Evolutionary conservation across 1,140 invertebrate genomes (phyloP).

Genomic region (Monomorium pharaonis): DNA sequence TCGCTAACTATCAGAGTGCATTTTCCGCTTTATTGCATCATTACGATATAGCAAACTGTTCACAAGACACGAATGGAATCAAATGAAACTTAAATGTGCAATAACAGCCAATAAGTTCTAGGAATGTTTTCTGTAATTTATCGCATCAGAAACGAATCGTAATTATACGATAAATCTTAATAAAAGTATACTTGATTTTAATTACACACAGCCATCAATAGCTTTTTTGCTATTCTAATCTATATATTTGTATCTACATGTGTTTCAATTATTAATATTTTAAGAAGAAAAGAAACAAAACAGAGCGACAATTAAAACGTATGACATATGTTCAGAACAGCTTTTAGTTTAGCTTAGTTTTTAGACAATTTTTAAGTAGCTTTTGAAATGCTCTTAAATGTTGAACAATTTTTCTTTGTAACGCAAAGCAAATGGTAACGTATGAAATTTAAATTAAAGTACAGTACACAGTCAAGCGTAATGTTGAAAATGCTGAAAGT

Average conservation of each 20-base stretch:
- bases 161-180: background rate
- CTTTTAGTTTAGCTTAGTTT: background rate
- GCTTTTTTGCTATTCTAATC: background rate
- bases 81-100: conserved; percentile 1
- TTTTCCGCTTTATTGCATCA: conserved; percentile 43
- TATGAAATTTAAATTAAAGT: conserved; percentile 15
- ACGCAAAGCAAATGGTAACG: background rate
- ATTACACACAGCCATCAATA: background rate
- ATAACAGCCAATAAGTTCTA: background rate
- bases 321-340: background rate
- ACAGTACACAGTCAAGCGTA: conserved; percentile 3
- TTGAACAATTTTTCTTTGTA: background rate
- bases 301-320: background rate
- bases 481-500: conserved; percentile 6
- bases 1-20: background rate
- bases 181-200: background rate
- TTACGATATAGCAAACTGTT: conserved; percentile 18
- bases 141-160: background rate
- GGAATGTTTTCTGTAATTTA: background rate
- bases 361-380: too few species aligned
- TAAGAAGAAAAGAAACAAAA: background rate
- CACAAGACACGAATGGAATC: conserved; percentile 14
- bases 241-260: background rate
- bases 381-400: background rate
- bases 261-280: background rate